Evolutionary conservation across 64 coral and sea anemone species (phyloP), one percentile per base, ranked within the genome.

Genomic region (Montipora capricornis): DNA sequence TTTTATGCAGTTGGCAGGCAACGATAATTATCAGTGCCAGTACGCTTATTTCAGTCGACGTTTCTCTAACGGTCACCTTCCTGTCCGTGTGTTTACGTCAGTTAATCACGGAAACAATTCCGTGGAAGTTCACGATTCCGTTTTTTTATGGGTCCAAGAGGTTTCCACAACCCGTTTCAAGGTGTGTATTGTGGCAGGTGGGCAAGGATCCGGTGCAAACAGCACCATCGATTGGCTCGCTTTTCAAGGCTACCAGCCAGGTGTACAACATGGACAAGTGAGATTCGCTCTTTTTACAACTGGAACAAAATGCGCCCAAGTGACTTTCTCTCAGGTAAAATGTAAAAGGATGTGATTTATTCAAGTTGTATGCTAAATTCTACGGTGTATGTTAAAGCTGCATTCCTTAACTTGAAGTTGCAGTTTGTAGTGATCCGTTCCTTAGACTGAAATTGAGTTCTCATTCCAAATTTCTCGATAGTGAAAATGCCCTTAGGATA

Each of bases 201-300:
- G 64, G 5, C 61, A 17, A 1, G 66, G 66, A 0, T 73, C 17
- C 1, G 15, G 17, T 19, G 66, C 14, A 9, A 70, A 70, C 82
- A 70, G 2, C 16, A 85, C 46, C 5, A 70, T 85, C 29, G 82
- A 85, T 50, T 85, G 82, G 82, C 49, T 85, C 5, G 82, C 82
- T 5, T 85, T 85, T 46, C 82, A 85, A 19, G 82, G 82, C 19
- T 20, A 8, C 0, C 82, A 85, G 19, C 70, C 64, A 1, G 82
- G 82, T 20, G 62, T 71, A 19, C 7, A 85, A 10, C 62, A 85
- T 12, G 82, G 82, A 10, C 4, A 67, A 8, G 13, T 8, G 0
- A 69, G 46, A 3, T 85, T 70, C 10, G 1, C 5, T 1, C 45
- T 49, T 4, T 85, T 85, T 85, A 85, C 82, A 44, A 85, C 82